Conservation (phyloP, 1,140 invertebrate genomes). For the Chironomus striatipennis region DNA sequence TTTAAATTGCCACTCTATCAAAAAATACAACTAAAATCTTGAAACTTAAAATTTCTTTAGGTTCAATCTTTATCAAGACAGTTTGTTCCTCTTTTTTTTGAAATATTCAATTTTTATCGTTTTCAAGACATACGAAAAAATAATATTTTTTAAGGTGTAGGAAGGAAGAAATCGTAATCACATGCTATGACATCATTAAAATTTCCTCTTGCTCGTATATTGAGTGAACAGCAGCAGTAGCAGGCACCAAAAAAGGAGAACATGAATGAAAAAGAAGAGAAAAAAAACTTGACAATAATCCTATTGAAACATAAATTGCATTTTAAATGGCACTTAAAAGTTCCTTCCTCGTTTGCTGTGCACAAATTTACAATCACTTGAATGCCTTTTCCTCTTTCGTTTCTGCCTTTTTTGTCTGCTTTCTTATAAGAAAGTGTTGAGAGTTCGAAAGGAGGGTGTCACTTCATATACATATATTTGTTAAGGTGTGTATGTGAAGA, state of each 20-base stretch:
- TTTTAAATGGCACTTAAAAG: constrained; percentile 14
- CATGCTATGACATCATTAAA: constrained; percentile 13
- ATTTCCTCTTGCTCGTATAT: background rate
- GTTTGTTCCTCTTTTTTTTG: background rate
- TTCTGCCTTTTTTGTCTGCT: background rate
- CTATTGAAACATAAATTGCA: constrained; percentile 14
- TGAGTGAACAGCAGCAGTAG: too few relatives aligned
- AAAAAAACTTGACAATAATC: background rate
- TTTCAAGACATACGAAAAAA: background rate
- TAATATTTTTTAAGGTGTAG: background rate
- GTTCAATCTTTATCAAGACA: too few relatives aligned
- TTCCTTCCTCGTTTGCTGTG: background rate
- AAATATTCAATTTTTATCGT: constrained; percentile 14
- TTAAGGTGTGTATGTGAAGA: too few relatives aligned
- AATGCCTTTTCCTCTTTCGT: background rate
- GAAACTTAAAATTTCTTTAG: too few relatives aligned
- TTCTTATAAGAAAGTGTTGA: too few relatives aligned
- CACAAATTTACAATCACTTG: constrained; percentile 8
- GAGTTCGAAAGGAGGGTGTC: too few relatives aligned
- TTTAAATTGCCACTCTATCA: too few relatives aligned
- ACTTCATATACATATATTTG: too few relatives aligned
- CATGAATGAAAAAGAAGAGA: background rate
- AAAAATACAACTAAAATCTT: too few relatives aligned
- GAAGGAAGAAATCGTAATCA: constrained; percentile 13
- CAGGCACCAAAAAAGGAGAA: too few relatives aligned